Evolutionary conservation across 2,888 invertebrate species (phyloP), one percentile per base, ranked within the genome.

Genomic region (Norana najaformis): DNA sequence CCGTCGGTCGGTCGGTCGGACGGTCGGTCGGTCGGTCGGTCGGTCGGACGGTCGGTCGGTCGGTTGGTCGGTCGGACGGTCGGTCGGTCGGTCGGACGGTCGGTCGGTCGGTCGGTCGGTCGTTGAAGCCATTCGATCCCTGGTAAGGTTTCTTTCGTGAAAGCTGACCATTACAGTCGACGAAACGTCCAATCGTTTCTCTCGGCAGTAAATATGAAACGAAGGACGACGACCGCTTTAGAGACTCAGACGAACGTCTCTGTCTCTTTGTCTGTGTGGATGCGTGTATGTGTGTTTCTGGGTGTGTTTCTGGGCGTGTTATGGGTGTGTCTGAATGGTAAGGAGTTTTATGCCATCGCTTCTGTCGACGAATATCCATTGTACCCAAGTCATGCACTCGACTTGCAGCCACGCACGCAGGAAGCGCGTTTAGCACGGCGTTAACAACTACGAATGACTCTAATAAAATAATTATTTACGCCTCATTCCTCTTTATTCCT

Each of bases 61-160:
- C 69, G 20, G 47, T 47, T 23, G 30, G 69, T n/a, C 23, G 3
- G 5, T 41, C 41, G 13, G 41, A 16, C 41, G 1, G 41, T 41
- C 41, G 13, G 41, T 41, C 41, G 13, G 41, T 41, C 41, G 13
- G 41, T 41, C 41, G 13, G 41, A 16, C 41, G 1, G 23, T 47
- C 47, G 1, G 23, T 69, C 69, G 30, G 69, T 69, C 69, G 30
- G 69, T n/a, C 16, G 30, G 69, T 69, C 69, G 20, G 47, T 47
- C 47, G 30, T 20, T 47, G n/a, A 5, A 16, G 1, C n/a, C n/a
- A n/a, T 69, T 69, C 69, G 69, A 69, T 69, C 69, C n/a, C 13
- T 69, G 11, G 69, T 69, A 69, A 69, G 69, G 69, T n/a, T 69
- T 69, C 69, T n/a, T 69, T 69, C 69, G 69, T 69, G 69, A 69